Base-by-base conservation (phyloP, 2,888 invertebrate species). In the Formica aserva region DNA sequence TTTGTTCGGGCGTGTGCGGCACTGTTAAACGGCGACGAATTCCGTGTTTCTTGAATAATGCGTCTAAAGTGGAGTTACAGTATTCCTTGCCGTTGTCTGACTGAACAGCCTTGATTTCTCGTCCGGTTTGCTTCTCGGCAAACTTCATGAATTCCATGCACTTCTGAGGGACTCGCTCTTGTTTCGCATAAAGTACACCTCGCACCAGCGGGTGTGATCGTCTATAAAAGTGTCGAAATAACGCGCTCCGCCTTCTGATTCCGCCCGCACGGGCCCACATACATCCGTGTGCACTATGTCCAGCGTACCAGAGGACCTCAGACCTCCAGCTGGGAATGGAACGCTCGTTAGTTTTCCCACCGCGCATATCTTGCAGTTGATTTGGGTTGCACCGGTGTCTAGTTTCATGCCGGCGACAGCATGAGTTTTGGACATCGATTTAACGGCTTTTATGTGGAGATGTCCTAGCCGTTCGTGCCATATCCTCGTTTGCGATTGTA, bases 1-100 rank as follows among this genome's bases (percentile, higher is more conserved):
- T 81, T 3, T 81, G 74, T 35, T 72, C 11, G 0, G 66, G 82
- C 4, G 55, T 77, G 26, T 67, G 41, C 18, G 77, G 62, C 2
- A 88, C 83, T 2, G 92, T 88, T 0, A 86, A 66, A 29, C 91
- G 85, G 35, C 91, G 87, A 1, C 52, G 48, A 0, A 92, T 93
- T 13, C 91, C 92, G 6, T 86, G 60, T 35, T 82, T 60, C 35
- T 76, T 66, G 32, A 91, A 67, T 69, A 82, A 90, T 0, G 74
- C 32, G 9, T 86, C 81, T n/a, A 93, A 85, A 11, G 83, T 67
- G 3, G 60, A 9, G 65, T 88, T 91, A 13, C 86, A 74, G 45
- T 84, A 87, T 52, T 88, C 85, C 26, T 57, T 57, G 1, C 87
- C 85, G 45, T 86, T 87, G 18, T 87, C 88, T 0, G 84, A 83